Percentiles rank a stretch among this genome's conserved stretches.
phyloP scores from a whole-genome alignment of 1,140 invertebrate genomes.

The Bombus impatiens region DNA sequence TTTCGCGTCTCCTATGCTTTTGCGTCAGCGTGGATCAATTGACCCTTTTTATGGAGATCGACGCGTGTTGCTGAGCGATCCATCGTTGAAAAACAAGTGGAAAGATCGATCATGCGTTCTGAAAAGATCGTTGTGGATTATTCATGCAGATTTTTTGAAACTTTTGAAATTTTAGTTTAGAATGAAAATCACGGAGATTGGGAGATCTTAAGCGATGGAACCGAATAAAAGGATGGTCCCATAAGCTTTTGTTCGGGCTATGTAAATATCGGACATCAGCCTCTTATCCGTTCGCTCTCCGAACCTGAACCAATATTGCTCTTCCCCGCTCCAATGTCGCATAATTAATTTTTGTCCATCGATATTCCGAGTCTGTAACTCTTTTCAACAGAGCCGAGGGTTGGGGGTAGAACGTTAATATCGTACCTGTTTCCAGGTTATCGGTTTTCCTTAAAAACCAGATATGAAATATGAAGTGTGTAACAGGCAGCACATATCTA shows the following conservation, averaged over 20 bases:
- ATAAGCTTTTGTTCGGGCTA: background rate
- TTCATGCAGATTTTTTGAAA: background rate
- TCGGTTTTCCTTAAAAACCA: conserved; percentile 39
- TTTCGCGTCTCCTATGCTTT: no score
- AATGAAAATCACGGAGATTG: background rate
- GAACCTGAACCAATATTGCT: conserved; percentile 24
- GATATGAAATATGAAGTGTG: conserved; percentile 27
- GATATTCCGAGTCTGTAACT: conserved; percentile 47
- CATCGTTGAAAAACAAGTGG: background rate
- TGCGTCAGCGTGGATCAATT: background rate
- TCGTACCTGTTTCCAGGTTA: conserved; percentile 20
- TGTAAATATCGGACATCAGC: conserved; percentile 30
- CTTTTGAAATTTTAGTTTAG: no score
- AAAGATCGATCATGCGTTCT: background rate
- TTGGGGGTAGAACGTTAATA: conserved; percentile 18
- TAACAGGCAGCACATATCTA: background rate
- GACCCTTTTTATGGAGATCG: background rate
- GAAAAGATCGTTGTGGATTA: no score
- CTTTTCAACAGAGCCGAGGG: background rate
- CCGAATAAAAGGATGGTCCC: background rate
- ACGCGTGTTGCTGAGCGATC: background rate
- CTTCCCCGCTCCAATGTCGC: conserved; percentile 8
- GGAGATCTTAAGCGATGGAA: background rate
- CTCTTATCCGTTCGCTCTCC: conserved; percentile 3
- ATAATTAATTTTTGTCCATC: conserved; percentile 56